Evolutionary conservation across 2,113 vertebrate species (phyloP), one percentile per base, ranked within the genome.

Genomic region (Diphyllodes magnificus): DNA sequence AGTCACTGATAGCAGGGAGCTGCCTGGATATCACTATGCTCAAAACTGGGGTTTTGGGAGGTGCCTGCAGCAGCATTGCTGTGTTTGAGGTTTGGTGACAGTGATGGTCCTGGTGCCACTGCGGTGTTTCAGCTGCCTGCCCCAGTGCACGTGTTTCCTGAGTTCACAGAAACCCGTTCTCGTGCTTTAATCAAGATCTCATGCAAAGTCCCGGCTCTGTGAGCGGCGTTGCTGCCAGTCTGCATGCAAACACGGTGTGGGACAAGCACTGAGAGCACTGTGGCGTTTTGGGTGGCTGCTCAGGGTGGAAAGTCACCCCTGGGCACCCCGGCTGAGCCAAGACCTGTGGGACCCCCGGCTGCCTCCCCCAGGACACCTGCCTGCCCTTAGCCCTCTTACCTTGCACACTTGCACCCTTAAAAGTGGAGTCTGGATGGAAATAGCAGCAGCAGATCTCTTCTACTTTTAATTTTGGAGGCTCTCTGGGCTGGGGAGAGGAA

Each of bases 401-500:
- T 66, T 0, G 4, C 66, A 6, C 0, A 1, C 50, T 81, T 37
- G 12, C 71, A 42, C 60, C 80, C 79, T 57, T n/a, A 22, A 3
- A 54, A 82, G 47, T 10, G 25, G 53, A 73, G 59, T n/a, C 54
- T 49, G 82, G 59, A 27, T 93, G 59, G 82, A 95, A 94, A 93
- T 40, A 88, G 85, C 56, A 82, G 88, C 75, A 50, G 66, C 50
- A 54, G 66, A 44, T 76, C 70, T 88, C 51, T 47, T 64, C 50
- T 82, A 4, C 75, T 82, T 85, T 91, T 92, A 49, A 33, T 92
- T 91, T 75, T 18, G 77, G 83, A 91, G 90, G 87, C 30, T 85
- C 82, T 92, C 65, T 35, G 93, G 81, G 77, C 70, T 13, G 63
- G 75, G 84, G 79, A 76, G 95, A 94, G 95, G 96, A 96, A 96